Base-by-base conservation (phyloP, 2,113 vertebrate species). In the Chaetodon auriga region DNA sequence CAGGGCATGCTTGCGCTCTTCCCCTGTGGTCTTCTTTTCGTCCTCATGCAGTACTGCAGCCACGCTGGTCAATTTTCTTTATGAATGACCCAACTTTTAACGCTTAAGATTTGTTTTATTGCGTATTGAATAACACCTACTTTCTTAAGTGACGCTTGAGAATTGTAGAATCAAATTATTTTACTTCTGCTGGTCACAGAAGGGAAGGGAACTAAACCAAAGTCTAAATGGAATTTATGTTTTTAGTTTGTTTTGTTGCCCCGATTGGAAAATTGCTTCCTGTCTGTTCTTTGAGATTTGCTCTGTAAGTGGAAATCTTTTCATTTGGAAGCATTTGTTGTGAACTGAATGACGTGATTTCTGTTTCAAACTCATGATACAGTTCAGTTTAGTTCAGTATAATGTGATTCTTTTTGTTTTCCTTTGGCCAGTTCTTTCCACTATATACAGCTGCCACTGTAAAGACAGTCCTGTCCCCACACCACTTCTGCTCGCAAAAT, bases 101-200 rank as follows among this genome's bases (percentile, higher is more conserved):
- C 61, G 58, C 53, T 43, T 57, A 5, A 13, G 7, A 51, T 84
- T 84, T 82, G 7, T 48, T 72, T 63, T 46, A 45, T 81, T 75
- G 25, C 69, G 53, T 61, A 68, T 75, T 62, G 11, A 81, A 74
- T 77, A 65, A 80, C 43, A 57, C 74, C 43, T 9, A 71, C 68
- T 84, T 71, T 83, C 23, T 10, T 60, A 62, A 65, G 16, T 53
- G 41, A 88, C 66, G 23, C 54, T 87, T 76, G 69, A 85, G 12
- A 81, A 73, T 35, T 70, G 58, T 81, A 68, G 46, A 87, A 73
- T 79, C 70, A 73, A 79, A 71, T 61, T 36, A 69, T 86, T 78
- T 86, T n/a, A 78, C 68, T 81, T 89, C 77, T 89, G 82, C 83
- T 87, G 72, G 90, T 93, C 86, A 91, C 87, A 90, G 90, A 94